Percentiles rank a stretch among this genome's conserved stretches.
These are phyloP conservation scores for Pilophorus perplexus DNA, from an alignment of 2,888 invertebrate species.

Conservation along the genomic window DNA sequence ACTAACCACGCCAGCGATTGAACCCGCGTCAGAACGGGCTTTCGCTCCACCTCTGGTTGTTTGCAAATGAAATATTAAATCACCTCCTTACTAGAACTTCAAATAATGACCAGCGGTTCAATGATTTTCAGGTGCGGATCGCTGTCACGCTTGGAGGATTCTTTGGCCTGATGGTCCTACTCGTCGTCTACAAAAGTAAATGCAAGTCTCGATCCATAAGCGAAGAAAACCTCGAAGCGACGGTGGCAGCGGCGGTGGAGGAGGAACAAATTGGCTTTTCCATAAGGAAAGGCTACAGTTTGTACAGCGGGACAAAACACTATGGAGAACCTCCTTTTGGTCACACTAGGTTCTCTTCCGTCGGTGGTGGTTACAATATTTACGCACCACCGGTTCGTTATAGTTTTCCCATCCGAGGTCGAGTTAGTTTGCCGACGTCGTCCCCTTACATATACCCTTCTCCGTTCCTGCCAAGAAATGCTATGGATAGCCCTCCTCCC, in stretches of 20 bases:
- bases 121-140: conserved; percentile 63
- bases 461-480: conserved; percentile 47
- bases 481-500: conserved; percentile 42
- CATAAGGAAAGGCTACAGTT: conserved; percentile 44
- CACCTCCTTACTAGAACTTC: too few relatives aligned
- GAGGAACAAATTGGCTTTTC: conserved; percentile 61
- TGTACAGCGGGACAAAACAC: conserved; percentile 53
- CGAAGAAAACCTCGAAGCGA: conserved; percentile 74
- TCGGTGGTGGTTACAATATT: conserved; percentile 61
- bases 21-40: too few relatives aligned
- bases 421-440: conserved; percentile 49
- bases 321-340: conserved; percentile 49
- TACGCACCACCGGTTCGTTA: conserved; percentile 64
- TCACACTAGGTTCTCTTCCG: conserved; percentile 64
- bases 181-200: conserved; percentile 86
- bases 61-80: too few relatives aligned
- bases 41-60: too few relatives aligned
- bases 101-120: background rate
- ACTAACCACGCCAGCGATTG: too few relatives aligned
- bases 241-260: conserved; percentile 68
- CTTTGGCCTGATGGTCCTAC: conserved; percentile 85
- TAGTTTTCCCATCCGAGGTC: conserved; percentile 51
- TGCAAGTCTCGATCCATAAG: conserved; percentile 56
- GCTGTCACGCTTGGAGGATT: conserved; percentile 88
- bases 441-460: conserved; percentile 54